Evolutionary conservation across 1,140 invertebrate species (phyloP).

Genomic region (Helicorthomorpha holstii): DNA sequence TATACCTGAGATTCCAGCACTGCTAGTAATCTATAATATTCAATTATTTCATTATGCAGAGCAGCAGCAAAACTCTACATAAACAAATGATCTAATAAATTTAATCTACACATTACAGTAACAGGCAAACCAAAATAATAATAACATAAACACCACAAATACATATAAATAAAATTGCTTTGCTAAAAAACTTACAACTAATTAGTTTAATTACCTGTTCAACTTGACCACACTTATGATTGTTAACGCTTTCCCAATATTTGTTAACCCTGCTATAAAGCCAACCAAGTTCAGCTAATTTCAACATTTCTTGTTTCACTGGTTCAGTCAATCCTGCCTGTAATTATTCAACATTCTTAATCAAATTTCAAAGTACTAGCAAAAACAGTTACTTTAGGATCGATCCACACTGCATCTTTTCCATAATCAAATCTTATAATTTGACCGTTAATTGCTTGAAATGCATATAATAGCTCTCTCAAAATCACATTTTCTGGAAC

Average conservation of each 20-base stretch:
- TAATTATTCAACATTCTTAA: slow-evolving; percentile 1
- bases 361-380: neutral
- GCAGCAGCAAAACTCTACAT: slow-evolving; percentile 57
- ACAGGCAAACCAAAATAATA: too few relatives aligned
- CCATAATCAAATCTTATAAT: slow-evolving; percentile 46
- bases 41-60: slow-evolving; percentile 60
- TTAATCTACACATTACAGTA: too few relatives aligned
- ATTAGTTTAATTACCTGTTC: slow-evolving; percentile 38
- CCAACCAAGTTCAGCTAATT: slow-evolving; percentile 69
- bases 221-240: slow-evolving; percentile 44
- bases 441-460: slow-evolving; percentile 64
- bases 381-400: slow-evolving; percentile 30
- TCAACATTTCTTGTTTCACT: slow-evolving; percentile 34
- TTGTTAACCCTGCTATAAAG: slow-evolving; percentile 58
- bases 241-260: slow-evolving; percentile 39
- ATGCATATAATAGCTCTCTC: slow-evolving; percentile 58
- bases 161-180: neutral
- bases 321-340: slow-evolving; percentile 29
- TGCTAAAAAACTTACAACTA: neutral
- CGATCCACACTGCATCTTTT: slow-evolving; percentile 43
- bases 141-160: neutral
- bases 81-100: slow-evolving; percentile 1
- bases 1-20: slow-evolving; percentile 63
- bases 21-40: slow-evolving; percentile 74
- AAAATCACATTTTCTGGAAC: slow-evolving; percentile 37